Evolutionary conservation across 2,113 vertebrate genomes (phyloP), one percentile per base, ranked within the genome.

Genomic region (Acanthochromis polyacanthus): DNA sequence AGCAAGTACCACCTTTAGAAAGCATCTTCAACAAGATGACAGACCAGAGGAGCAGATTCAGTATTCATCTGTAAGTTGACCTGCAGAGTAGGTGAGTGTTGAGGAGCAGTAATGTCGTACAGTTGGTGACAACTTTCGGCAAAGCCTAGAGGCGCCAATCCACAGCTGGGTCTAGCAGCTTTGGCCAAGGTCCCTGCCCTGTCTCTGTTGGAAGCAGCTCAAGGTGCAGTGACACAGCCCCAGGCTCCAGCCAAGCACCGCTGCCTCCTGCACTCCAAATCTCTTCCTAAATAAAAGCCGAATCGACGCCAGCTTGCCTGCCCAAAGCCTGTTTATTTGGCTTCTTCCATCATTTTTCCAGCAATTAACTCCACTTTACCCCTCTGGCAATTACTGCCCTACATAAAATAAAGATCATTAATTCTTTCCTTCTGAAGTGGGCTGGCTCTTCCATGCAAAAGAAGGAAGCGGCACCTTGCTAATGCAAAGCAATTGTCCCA

Each of bases 391-490:
- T 93, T 90, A 90, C 89, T 93, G 89, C 69, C 92, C 93, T 89
- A 94, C 86, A 93, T 93, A 93, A 91, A 92, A 87, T 86, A 91
- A 87, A 91, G 91, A 90, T 89, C 58, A 82, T 87, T 92, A 86
- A 89, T 91, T 88, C 68, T 80, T 73, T 89, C 76, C 83, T 67
- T 81, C 82, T 87, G 71, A 80, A 88, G 86, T 85, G 69, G 68
- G 59, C 71, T 12, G 17, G 57, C 53, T 70, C 62, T 52, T 80
- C 55, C 55, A 28, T 51, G 79, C 64, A 78, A 83, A 78, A 69
- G 63, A 45, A 70, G 79, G 61, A 74, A 86, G 74, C 50, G n/a
- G 61, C 74, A 86, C 84, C 86, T 91, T 83, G 82, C 82, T 77
- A 89, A 83, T 72, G 79, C 81, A 84, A 71, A 85, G 75, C 80